Conservation (phyloP, 2,113 vertebrate species). For the Serinus canaria region DNA sequence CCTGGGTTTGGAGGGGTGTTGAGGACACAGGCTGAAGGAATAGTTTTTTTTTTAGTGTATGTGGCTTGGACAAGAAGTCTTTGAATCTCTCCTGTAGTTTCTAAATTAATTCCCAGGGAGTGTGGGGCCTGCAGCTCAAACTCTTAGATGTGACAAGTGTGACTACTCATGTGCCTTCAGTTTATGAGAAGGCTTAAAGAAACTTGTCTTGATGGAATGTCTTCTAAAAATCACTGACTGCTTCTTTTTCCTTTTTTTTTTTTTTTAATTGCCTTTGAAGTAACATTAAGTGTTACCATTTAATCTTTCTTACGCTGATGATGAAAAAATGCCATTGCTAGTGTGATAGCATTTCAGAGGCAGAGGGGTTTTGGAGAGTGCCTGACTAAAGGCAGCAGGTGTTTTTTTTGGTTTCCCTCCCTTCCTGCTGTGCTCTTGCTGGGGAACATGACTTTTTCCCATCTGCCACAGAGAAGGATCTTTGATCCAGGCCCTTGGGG, state of each 20-base stretch:
- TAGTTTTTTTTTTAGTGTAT: neutral
- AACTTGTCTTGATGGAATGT: neutral
- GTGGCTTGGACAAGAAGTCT: neutral
- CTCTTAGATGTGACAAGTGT: neutral
- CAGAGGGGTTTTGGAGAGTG: neutral
- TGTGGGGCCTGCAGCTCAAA: neutral
- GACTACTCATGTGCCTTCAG: neutral
- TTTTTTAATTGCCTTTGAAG: neutral
- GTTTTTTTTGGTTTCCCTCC: neutral
- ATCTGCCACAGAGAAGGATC: neutral
- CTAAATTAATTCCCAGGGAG: neutral
- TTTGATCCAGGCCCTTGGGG: fast-evolving
- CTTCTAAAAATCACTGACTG: neutral
- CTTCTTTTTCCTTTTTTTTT: neutral
- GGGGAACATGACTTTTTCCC: neutral
- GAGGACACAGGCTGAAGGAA: neutral
- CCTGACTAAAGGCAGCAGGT: neutral
- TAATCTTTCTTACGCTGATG: neutral
- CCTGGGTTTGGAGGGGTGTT: neutral
- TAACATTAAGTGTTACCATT: neutral
- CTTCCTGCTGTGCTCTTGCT: neutral
- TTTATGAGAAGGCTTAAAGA: neutral
- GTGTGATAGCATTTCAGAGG: neutral
- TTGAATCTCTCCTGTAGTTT: neutral
- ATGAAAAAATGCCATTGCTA: neutral